phyloP scores from a whole-genome alignment of 2,113 vertebrate genomes.

The pig (Sus scrofa) region T2T-Sscrofa CM000819.6:68780001-68780500 shows the following conservation, averaged over 20 bases:
- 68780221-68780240: neutral
- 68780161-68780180: neutral
- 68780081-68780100: neutral
- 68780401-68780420: neutral
- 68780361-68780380: neutral
- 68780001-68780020: neutral
- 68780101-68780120: neutral
- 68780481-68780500: neutral
- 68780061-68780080: neutral
- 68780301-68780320: conserved; percentile 1
- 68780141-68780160: neutral
- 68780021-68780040: conserved; percentile 11
- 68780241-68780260: neutral
- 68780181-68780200: neutral
- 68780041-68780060: neutral
- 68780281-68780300: neutral
- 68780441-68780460: neutral
- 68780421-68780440: neutral
- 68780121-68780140: neutral
- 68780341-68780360: neutral
- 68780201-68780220: neutral
- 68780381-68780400: neutral
- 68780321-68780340: neutral
- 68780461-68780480: neutral
- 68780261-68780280: neutral